phyloP scores from a whole-genome alignment of 2,888 invertebrate species.

The Rhagonycha lutea region DNA sequence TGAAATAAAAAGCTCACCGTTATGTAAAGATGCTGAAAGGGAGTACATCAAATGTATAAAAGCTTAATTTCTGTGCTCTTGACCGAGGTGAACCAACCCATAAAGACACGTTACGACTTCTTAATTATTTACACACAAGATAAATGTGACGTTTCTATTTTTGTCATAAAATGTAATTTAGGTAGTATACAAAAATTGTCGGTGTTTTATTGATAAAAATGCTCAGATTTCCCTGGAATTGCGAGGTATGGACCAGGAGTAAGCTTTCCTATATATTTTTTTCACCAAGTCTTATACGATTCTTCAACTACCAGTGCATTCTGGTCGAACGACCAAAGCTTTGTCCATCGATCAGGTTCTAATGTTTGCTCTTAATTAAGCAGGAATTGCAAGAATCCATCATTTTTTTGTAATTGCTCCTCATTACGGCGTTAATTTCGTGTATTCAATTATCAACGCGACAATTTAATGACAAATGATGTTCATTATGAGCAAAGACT shows the following conservation, averaged over 20 bases:
- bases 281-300: too few species aligned
- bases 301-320: too few species aligned
- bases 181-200: neutral
- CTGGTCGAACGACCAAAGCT: too few species aligned
- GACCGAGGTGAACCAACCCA: conserved; percentile 28
- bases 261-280: too few species aligned
- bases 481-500: neutral
- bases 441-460: too few species aligned
- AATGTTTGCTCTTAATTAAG: neutral
- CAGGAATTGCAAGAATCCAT: neutral
- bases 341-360: too few species aligned
- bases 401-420: neutral
- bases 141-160: conserved; percentile 13
- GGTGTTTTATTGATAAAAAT: neutral
- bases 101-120: conserved; percentile 18
- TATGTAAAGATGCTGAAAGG: conserved; percentile 16
- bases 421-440: neutral
- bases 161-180: neutral
- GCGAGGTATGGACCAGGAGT: too few species aligned
- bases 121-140: conserved; percentile 25
- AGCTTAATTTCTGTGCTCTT: conserved; percentile 16
- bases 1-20: conserved; percentile 25
- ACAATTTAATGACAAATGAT: neutral
- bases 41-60: conserved; percentile 9
- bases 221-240: too few species aligned